Conservation (phyloP, 37 sponge, comb jelly and placozoan genomes). For the Tethya wilhelma region DNA sequence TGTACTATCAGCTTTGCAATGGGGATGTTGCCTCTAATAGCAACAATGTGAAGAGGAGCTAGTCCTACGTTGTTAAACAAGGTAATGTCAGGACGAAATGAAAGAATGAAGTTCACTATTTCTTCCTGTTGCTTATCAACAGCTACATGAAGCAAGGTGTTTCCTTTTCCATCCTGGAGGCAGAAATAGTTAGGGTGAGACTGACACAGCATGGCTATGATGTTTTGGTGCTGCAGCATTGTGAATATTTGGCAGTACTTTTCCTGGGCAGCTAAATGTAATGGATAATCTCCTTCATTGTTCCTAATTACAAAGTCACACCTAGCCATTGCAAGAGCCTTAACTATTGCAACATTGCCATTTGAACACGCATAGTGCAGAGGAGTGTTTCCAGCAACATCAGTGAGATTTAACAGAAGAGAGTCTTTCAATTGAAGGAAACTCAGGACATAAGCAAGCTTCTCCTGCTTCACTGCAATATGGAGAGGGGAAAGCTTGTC, state of each 20-base stretch:
- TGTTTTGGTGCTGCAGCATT: background rate
- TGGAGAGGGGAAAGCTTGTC: too few species aligned
- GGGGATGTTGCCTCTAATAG: background rate
- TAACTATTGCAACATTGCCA: background rate
- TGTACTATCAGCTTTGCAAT: too few species aligned
- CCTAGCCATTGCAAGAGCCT: background rate
- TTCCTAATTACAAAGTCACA: background rate
- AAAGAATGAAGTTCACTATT: background rate
- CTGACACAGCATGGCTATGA: background rate
- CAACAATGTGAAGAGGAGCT: background rate
- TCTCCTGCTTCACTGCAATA: too few species aligned
- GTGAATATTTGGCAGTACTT: background rate
- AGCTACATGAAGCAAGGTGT: conserved; percentile 9
- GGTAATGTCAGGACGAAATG: background rate
- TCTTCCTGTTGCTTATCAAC: background rate
- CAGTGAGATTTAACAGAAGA: too few species aligned
- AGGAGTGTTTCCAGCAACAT: too few species aligned
- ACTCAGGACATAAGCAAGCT: too few species aligned
- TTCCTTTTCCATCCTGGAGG: conserved; percentile 6
- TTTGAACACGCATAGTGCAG: background rate
- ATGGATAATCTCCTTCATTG: background rate
- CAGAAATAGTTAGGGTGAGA: too few species aligned
- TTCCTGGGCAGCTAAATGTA: background rate
- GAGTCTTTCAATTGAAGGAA: too few species aligned
- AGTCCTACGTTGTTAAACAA: background rate